These are phyloP conservation scores for Keiferia lycopersicella DNA, from an alignment of 2,888 invertebrate genomes.

Conservation along the genomic window DNA sequence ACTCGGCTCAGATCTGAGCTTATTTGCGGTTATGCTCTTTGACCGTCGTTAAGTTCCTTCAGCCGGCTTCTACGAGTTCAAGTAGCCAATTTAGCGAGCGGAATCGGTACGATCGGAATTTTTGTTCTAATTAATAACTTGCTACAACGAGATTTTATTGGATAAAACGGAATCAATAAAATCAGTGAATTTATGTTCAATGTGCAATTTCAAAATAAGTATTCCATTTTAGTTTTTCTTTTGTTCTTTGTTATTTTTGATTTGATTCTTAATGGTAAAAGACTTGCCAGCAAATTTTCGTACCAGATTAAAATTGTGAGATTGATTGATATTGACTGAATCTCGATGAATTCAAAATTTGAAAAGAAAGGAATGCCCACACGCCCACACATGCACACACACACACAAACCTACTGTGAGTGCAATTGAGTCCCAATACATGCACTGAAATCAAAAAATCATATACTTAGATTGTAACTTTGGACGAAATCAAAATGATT, in stretches of 20 bases:
- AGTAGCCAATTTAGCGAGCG: slow-evolving; percentile 79
- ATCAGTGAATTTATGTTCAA: background rate
- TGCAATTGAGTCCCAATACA: no score
- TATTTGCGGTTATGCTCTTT: slow-evolving; percentile 82
- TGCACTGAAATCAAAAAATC: no score
- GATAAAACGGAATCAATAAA: slow-evolving; percentile 61
- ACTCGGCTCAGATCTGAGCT: slow-evolving; percentile 74
- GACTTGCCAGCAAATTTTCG: no score
- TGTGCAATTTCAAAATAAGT: background rate
- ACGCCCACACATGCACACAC: no score
- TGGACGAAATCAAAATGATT: background rate
- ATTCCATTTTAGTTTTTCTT: background rate
- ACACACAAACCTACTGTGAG: no score
- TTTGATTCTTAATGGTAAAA: no score
- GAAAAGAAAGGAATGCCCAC: no score
- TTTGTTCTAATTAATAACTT: slow-evolving; percentile 79
- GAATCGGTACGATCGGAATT: slow-evolving; percentile 79
- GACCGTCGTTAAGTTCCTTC: slow-evolving; percentile 80
- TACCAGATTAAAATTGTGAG: no score
- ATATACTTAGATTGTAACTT: no score
- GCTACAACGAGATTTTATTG: slow-evolving; percentile 62
- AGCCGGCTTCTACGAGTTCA: slow-evolving; percentile 78
- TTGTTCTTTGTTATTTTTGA: no score
- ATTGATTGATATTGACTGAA: no score
- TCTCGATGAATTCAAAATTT: no score